A percentile compares a stretch with the other conserved stretches of the same genome.
Evolutionary conservation across 2,797 vertebrate genomes (phyloP).

Genomic region (Microctenopoma stevenorrisi): DNA sequence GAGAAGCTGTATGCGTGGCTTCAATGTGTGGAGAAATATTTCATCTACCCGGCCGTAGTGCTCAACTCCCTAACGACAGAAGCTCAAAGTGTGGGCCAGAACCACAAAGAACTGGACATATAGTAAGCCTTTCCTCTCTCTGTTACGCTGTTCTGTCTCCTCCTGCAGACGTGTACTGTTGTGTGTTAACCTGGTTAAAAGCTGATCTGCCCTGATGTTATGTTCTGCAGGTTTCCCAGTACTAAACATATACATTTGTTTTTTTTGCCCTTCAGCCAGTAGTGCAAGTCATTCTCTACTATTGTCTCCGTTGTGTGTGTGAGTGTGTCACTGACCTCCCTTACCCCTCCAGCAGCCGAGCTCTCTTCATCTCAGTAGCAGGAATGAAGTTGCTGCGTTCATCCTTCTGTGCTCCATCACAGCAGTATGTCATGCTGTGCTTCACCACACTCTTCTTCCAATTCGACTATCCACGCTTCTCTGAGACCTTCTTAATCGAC

Average conservation of each 20-base stretch:
- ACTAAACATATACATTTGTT: neutral
- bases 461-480: constrained; percentile 91
- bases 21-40: constrained; percentile 92
- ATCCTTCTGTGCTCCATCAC: constrained; percentile 89
- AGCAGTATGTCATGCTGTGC: constrained; percentile 92
- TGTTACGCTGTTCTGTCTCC: neutral
- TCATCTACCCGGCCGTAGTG: constrained; percentile 92
- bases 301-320: neutral
- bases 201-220: constrained; percentile 3
- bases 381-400: constrained; percentile 93
- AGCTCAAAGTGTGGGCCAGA: constrained; percentile 85
- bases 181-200: constrained; percentile 16
- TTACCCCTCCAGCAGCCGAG: constrained; percentile 81
- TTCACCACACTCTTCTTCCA: constrained; percentile 94
- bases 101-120: constrained; percentile 88
- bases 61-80: constrained; percentile 92
- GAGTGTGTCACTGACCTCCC: constrained; percentile 1
- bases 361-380: constrained; percentile 91
- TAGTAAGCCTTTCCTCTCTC: constrained; percentile 81
- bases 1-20: constrained; percentile 93
- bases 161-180: constrained; percentile 5
- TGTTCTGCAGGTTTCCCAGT: constrained; percentile 8
- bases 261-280: neutral
- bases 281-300: neutral
- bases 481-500: constrained; percentile 92